Percentiles rank a stretch among this genome's conserved stretches.
These are phyloP conservation scores for Dasypus novemcinctus DNA, from an alignment of 2,113 vertebrate species.

Conservation along the genomic window DNA sequence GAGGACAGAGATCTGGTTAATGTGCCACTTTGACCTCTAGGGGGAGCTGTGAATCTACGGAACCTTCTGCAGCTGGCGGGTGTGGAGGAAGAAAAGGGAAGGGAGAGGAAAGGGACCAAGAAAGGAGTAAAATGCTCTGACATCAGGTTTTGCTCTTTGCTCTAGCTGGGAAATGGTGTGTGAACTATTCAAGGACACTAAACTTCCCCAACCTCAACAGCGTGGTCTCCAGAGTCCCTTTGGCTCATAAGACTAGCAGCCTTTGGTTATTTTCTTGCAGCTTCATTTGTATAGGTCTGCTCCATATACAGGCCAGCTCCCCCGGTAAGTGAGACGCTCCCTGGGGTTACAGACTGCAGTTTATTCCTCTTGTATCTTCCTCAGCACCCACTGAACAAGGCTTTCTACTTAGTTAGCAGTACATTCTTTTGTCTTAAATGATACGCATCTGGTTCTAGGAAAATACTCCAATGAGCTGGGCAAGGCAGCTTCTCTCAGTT, in stretches of 20 bases:
- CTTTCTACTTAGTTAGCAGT: neutral
- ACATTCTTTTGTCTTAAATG: neutral
- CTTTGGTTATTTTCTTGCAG: too few relatives aligned
- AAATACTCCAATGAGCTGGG: neutral
- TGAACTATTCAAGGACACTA: neutral
- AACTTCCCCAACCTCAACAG: accelerated
- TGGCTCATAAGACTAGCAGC: accelerated
- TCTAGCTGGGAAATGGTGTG: neutral
- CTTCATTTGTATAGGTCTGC: neutral
- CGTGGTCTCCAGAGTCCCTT: too few relatives aligned
- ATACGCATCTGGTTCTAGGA: neutral
- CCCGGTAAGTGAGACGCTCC: neutral
- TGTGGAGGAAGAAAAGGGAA: accelerated
- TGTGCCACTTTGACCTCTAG: neutral
- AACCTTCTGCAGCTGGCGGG: neutral
- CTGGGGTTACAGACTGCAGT: accelerated
- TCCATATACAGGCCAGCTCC: too few relatives aligned
- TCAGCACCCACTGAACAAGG: neutral
- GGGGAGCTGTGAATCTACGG: neutral
- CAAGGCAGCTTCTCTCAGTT: neutral
- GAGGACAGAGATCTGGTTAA: neutral
- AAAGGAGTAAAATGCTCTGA: neutral
- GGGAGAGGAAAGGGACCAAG: too few relatives aligned
- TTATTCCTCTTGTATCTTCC: accelerated
- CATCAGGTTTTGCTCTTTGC: neutral